Conservation (phyloP, 2,113 vertebrate species). For the Stegostoma tigrinum region DNA sequence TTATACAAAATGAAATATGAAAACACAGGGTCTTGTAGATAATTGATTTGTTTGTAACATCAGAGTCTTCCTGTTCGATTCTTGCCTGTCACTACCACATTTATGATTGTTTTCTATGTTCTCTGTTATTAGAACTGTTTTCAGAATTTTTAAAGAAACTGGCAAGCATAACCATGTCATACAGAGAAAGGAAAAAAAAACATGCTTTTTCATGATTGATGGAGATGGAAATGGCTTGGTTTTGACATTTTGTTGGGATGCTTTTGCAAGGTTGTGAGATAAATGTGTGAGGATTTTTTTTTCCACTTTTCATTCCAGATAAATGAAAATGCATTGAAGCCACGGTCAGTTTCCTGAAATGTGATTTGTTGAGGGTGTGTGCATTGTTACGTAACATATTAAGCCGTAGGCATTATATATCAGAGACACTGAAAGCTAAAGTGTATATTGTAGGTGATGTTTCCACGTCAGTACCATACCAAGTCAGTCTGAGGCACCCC, state of each 20-base stretch:
- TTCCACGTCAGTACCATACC: not conserved
- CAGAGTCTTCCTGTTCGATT: constrained; percentile 86
- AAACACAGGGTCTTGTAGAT: constrained; percentile 99
- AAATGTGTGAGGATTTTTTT: constrained; percentile 51
- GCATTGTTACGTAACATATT: constrained; percentile 28
- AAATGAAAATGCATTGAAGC: constrained; percentile 40
- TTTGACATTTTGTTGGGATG: constrained; percentile 68
- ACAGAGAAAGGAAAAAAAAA: constrained; percentile 63
- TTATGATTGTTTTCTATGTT: constrained; percentile 85
- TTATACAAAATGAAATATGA: constrained; percentile 68
- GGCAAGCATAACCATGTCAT: constrained; percentile 53
- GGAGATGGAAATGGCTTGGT: constrained; percentile 70
- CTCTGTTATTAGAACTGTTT: constrained; percentile 77
- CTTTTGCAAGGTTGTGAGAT: constrained; percentile 71
- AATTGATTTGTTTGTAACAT: constrained; percentile 97
- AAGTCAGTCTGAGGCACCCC: constrained; percentile 8
- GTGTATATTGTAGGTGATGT: constrained; percentile 28
- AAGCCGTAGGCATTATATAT: constrained; percentile 30
- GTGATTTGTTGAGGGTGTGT: constrained; percentile 32
- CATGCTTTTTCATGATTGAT: constrained; percentile 70
- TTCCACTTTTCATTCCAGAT: constrained; percentile 53
- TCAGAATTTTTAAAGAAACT: constrained; percentile 70
- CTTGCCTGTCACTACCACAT: constrained; percentile 74
- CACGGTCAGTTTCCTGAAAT: constrained; percentile 29
- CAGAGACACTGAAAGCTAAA: constrained; percentile 16